These are phyloP conservation scores for Cephus pulcher DNA, from an alignment of 2,888 invertebrate genomes.

Conservation along the genomic window DNA sequence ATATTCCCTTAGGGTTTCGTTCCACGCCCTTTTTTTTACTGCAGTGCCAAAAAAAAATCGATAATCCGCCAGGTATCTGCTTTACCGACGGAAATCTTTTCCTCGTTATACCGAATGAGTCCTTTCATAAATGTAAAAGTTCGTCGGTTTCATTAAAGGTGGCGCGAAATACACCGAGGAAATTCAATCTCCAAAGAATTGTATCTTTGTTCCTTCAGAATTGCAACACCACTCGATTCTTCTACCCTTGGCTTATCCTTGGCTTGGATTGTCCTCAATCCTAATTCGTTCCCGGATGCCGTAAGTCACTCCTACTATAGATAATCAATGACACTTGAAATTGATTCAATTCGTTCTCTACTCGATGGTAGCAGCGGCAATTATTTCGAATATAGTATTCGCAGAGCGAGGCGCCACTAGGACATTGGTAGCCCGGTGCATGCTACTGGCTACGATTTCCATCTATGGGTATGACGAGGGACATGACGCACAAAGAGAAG, in stretches of 20 bases:
- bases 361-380: neutral
- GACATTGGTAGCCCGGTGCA: neutral
- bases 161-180: neutral
- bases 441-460: neutral
- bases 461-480: neutral
- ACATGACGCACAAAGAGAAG: neutral
- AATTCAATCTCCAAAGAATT: neutral
- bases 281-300: neutral
- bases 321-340: neutral
- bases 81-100: neutral
- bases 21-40: neutral
- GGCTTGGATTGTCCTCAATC: neutral
- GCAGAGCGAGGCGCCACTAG: neutral
- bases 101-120: neutral
- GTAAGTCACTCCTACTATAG: neutral
- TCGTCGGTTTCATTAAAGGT: neutral
- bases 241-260: neutral
- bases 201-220: neutral
- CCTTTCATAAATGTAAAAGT: neutral
- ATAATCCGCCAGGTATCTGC: neutral
- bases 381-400: neutral
- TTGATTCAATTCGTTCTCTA: neutral
- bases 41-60: neutral
- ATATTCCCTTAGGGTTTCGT: neutral
- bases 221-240: neutral